phyloP scores from a whole-genome alignment of 1,140 invertebrate species.

The Steinernema feltiae region DNA sequence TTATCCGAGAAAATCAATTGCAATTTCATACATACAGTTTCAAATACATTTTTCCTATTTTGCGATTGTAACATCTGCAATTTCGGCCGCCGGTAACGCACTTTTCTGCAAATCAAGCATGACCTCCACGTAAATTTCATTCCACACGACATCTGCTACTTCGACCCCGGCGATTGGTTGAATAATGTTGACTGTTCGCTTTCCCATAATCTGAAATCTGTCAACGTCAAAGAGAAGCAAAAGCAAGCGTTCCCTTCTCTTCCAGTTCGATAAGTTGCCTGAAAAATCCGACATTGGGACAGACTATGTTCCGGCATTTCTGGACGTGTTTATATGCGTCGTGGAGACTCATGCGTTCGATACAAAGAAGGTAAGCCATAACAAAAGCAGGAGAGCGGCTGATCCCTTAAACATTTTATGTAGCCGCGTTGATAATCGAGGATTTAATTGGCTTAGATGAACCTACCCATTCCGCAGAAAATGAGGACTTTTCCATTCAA shows the following conservation, averaged over 20 bases:
- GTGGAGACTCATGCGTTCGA: constrained; percentile 64
- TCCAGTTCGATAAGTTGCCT: constrained; percentile 66
- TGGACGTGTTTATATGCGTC: constrained; percentile 72
- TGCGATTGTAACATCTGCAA: background rate
- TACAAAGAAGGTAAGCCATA: constrained; percentile 73
- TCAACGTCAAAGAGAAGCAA: background rate
- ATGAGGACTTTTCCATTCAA: constrained; percentile 62
- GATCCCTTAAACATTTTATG: constrained; percentile 63
- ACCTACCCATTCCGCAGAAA: constrained; percentile 71
- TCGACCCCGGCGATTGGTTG: constrained; percentile 33
- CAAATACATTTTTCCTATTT: background rate
- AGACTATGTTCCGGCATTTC: constrained; percentile 67
- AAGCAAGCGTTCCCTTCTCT: constrained; percentile 25
- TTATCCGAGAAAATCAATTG: no score
- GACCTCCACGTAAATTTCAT: constrained; percentile 40
- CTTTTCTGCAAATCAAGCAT: constrained; percentile 18
- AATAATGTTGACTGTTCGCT: constrained; percentile 35
- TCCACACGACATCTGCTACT: constrained; percentile 44
- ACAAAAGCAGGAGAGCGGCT: constrained; percentile 75
- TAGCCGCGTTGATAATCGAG: background rate
- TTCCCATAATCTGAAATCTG: constrained; percentile 27
- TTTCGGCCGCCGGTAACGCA: background rate
- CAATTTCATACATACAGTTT: background rate
- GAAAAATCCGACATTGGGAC: constrained; percentile 82
- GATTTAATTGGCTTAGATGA: no score